Evolutionary conservation across 2,888 invertebrate species (phyloP), one percentile per base, ranked within the genome.

Genomic region (Nineta flava): DNA sequence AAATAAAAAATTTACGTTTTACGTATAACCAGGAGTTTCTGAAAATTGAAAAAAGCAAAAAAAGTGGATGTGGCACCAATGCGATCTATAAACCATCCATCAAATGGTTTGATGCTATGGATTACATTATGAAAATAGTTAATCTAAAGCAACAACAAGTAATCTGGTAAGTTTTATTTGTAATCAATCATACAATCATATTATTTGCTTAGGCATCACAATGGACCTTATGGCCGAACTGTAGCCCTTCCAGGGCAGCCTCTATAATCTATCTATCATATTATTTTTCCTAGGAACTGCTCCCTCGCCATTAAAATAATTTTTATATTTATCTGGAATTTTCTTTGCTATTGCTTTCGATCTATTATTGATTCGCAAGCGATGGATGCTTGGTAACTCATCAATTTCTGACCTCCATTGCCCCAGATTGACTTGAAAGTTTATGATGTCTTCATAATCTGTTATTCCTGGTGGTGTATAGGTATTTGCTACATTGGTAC

Each of bases 391-490:
- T 34, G 44, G 51, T 53, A 53, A 53, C 26, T 47, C 40, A 50
- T 53, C 53, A 45, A 51, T 51, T 52, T 54, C 53, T 38, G 50
- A 50, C 35, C 54, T 55, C 54, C 55, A 54, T 51, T 46, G 46
- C 26, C 54, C 53, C 40, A 44, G 49, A 46, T 49, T 54, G 49
- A 53, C 45, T 49, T 48, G 32, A 47, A 51, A 51, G 46, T 54
- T 53, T 48, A 31, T 4, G 31, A 49, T 49, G 45, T 49, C 49
- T 49, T 49, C 49, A 45, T 49, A 45, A 45, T 49, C 49, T 45
- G 45, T 34, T 15, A 16, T 34, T 49, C 45, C 7, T 45, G 45
- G 44, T 45, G 45, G 49, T 32, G 32, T 32, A 32, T 32, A 32
- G 32, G 32, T 49, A 16, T 34, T 49, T 49, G 49, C 19, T 45